A percentile compares a stretch with the other conserved stretches of the same genome.
Conservation (phyloP, 1,140 invertebrate genomes). For the Anastrepha obliqua region DNA sequence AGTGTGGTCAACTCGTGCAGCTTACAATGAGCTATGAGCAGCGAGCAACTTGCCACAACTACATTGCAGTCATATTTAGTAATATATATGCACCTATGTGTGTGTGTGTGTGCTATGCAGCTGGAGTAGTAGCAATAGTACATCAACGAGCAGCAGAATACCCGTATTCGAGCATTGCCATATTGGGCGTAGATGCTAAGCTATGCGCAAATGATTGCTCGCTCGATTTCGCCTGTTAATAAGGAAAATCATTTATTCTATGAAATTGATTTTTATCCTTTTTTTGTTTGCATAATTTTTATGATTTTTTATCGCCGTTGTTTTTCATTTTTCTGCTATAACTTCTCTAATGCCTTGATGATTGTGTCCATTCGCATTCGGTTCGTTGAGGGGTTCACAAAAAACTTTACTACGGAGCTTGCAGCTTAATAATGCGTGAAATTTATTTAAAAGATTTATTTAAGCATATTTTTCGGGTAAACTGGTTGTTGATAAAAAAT, state of each 20-base stretch:
- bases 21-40: not conserved
- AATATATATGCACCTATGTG: not conserved
- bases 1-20: slow-evolving; percentile 25
- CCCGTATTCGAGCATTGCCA: not conserved
- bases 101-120: slow-evolving; percentile 1
- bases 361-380: not conserved
- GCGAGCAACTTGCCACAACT: slow-evolving; percentile 5
- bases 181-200: not conserved
- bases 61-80: slow-evolving; percentile 17
- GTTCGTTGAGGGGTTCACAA: not conserved
- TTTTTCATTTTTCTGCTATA: not conserved
- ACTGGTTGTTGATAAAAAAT: no score
- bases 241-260: slow-evolving; percentile 46
- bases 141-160: no score
- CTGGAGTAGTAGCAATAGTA: no score
- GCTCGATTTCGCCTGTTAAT: slow-evolving; percentile 2
- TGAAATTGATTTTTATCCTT: slow-evolving; percentile 17
- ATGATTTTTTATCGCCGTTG: slow-evolving; percentile 3
- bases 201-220: not conserved
- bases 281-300: not conserved
- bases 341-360: not conserved
- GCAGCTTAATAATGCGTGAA: no score
- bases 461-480: no score
- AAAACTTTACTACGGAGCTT: no score
- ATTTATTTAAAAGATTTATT: no score